Base-by-base conservation (phyloP, 64 coral and sea anemone species). In the Porites australiensis region DNA sequence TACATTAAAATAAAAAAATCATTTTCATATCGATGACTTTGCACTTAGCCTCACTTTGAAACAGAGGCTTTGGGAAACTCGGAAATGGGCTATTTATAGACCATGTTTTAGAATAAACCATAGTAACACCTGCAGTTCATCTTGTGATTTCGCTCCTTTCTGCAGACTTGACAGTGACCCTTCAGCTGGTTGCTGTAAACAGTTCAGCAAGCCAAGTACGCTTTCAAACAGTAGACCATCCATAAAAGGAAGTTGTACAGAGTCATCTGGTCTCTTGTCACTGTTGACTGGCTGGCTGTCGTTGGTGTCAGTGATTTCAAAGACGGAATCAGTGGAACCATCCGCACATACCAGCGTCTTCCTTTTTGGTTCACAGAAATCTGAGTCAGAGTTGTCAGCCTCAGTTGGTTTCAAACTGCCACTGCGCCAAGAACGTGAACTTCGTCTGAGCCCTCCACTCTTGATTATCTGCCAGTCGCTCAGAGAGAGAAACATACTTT, bases 401-500 rank as follows among this genome's bases (percentile, higher is more conserved):
- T 51, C 11, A 52, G 47, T 47, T 57, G 48, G 79, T 72, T n/a
- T 50, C 14, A 55, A 21, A 77, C 13, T 54, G 11, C 43, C 44
- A 23, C 75, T 50, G 5, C 8, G 8, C 10, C 68, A 15, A 2
- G 16, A 50, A 16, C 48, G 13, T 16, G 23, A 66, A 19, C 27
- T 64, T 37, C 74, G 48, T 23, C 8, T 66, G 13, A 50, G 6
- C 12, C 77, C 67, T 58, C 63, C 79, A 15, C 7, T 77, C 47
- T 79, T 88, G 48, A 96, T 89, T 62, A 66, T 51, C 51, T 94
- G 69, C 81, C 92, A 96, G 27, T 96, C 95, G 16, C 89, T 92
- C 55, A 94, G 13, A 18, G 91, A 86, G 8, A 96, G 91, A 66
- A 96, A 94, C 82, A 96, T 89, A 22, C 95, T 96, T 60, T 96